These are phyloP conservation scores for Anisognathus igniventris DNA, from an alignment of 2,797 vertebrate genomes.

Conservation along the genomic window DNA sequence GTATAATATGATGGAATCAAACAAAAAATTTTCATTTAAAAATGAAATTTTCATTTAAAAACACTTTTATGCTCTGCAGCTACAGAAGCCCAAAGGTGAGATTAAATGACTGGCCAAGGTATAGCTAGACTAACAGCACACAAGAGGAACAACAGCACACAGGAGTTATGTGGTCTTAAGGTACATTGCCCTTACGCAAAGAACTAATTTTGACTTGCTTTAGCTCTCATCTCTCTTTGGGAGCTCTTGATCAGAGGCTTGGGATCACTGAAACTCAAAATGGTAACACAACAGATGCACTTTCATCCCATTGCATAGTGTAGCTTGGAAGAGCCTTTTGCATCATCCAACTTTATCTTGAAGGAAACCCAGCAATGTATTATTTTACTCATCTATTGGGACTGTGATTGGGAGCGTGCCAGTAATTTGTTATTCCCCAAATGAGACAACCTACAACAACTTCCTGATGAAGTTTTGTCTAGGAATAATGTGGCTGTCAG, in stretches of 20 bases:
- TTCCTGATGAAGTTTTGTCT: background rate
- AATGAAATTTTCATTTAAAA: background rate
- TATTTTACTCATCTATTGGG: background rate
- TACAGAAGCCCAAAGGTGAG: background rate
- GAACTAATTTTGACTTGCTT: background rate
- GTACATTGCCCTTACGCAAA: accelerated
- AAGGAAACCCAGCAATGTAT: background rate
- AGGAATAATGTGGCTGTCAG: background rate
- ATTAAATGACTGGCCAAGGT: background rate
- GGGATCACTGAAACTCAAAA: background rate
- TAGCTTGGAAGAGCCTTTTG: background rate
- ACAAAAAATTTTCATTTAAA: background rate
- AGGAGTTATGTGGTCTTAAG: background rate
- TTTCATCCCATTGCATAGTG: background rate
- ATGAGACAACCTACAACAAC: background rate
- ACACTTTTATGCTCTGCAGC: background rate
- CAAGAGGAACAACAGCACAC: background rate
- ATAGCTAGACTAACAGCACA: background rate
- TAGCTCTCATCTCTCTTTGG: background rate
- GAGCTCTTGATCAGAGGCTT: background rate
- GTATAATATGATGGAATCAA: background rate
- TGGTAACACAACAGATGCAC: background rate
- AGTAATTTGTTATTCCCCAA: background rate
- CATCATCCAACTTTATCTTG: background rate
- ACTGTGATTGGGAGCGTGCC: background rate